Conservation (phyloP, 2,797 vertebrate genomes). For the Holocentrus rufus region DNA sequence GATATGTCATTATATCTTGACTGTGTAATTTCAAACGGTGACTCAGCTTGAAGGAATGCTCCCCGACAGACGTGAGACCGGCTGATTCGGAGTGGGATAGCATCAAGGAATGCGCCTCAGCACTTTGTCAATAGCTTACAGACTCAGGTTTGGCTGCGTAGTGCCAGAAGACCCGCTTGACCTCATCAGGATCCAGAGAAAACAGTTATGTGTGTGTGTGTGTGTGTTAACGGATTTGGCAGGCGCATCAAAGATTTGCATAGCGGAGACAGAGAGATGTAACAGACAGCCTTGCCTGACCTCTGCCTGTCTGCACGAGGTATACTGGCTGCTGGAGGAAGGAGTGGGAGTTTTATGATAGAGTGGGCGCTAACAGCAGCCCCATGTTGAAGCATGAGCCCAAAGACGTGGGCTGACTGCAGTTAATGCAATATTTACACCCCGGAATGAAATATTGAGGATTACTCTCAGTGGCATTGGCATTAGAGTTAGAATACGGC, state of each 20-base stretch:
- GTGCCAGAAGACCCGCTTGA: slow-evolving; percentile 25
- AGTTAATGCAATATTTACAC: slow-evolving; percentile 81
- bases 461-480: slow-evolving; percentile 63
- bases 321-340: slow-evolving; percentile 43
- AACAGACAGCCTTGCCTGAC: slow-evolving; percentile 56
- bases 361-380: slow-evolving; percentile 45
- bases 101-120: slow-evolving; percentile 31
- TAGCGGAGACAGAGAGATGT: slow-evolving; percentile 30
- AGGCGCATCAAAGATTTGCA: slow-evolving; percentile 51
- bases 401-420: slow-evolving; percentile 57
- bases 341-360: slow-evolving; percentile 51
- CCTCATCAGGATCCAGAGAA: slow-evolving; percentile 25
- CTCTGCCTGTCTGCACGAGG: slow-evolving; percentile 53
- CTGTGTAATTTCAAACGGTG: slow-evolving; percentile 58
- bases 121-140: slow-evolving; percentile 56
- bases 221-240: slow-evolving; percentile 48
- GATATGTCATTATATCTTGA: slow-evolving; percentile 57
- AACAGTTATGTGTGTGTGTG: slow-evolving; percentile 39
- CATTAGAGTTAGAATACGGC: slow-evolving; percentile 64
- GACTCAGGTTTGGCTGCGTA: slow-evolving; percentile 37
- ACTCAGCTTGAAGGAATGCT: slow-evolving; percentile 63
- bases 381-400: slow-evolving; percentile 53
- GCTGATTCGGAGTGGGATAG: slow-evolving; percentile 47
- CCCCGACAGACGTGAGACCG: slow-evolving; percentile 35
- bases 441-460: slow-evolving; percentile 79